Conservation (phyloP, 2,888 invertebrate genomes). For the Notodonta dromedarius region DNA sequence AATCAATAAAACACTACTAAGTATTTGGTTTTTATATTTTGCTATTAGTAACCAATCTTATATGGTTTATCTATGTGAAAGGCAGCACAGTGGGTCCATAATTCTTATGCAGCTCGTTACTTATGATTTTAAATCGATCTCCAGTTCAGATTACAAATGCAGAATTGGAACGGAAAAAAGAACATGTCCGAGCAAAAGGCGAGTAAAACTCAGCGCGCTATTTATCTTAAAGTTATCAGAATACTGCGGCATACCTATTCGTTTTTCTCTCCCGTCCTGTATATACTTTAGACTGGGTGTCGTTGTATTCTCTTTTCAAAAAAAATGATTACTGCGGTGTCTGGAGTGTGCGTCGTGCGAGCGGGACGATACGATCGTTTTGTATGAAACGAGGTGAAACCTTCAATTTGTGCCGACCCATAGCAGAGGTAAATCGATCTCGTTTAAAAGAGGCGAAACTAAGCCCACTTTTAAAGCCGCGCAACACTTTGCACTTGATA, state of each 20-base stretch:
- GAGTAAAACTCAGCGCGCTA: slow-evolving; percentile 74
- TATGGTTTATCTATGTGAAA: slow-evolving; percentile 19
- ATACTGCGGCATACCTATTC: slow-evolving; percentile 63
- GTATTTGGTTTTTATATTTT: too few relatives aligned
- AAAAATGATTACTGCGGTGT: slow-evolving; percentile 78
- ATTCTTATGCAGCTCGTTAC: slow-evolving; percentile 50
- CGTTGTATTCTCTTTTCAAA: slow-evolving; percentile 75
- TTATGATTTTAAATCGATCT: slow-evolving; percentile 64
- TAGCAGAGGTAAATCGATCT: slow-evolving; percentile 67
- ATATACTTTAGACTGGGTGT: slow-evolving; percentile 70
- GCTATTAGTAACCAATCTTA: slow-evolving; percentile 9
- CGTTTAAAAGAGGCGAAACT: slow-evolving; percentile 58
- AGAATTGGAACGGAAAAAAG: slow-evolving; percentile 63
- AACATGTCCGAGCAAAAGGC: slow-evolving; percentile 57
- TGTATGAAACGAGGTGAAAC: slow-evolving; percentile 78
- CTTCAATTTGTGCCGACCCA: slow-evolving; percentile 74
- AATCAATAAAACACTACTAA: not conserved
- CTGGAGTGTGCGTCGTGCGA: slow-evolving; percentile 68
- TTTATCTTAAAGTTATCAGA: slow-evolving; percentile 81
- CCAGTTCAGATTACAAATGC: slow-evolving; percentile 56
- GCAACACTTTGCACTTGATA: slow-evolving; percentile 52
- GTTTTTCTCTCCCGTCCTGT: slow-evolving; percentile 69
- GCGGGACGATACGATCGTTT: slow-evolving; percentile 75
- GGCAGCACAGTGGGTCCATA: slow-evolving; percentile 33
- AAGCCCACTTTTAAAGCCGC: slow-evolving; percentile 54